These are phyloP conservation scores for Hanleya hanleyi DNA, from an alignment of 2,888 invertebrate genomes.

Conservation along the genomic window DNA sequence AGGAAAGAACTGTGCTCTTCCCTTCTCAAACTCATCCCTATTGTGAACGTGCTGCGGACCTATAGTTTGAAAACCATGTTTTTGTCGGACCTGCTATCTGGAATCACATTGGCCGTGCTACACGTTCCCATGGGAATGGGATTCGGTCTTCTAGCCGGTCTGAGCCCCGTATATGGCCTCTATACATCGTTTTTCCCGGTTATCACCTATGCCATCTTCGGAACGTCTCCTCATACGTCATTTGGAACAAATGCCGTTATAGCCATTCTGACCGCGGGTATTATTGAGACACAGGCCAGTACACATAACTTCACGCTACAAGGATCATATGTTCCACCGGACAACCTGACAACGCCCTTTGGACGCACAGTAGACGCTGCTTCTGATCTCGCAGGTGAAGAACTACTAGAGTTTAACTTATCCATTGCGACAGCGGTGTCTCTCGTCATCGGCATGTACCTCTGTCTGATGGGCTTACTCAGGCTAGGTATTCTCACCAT, in stretches of 20 bases:
- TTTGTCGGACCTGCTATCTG: constrained; percentile 41
- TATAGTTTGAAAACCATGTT: constrained; percentile 35
- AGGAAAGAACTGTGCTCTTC: neutral
- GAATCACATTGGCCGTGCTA: constrained; percentile 44
- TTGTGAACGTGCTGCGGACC: constrained; percentile 9
- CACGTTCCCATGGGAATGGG: constrained; percentile 47
- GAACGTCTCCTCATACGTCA: constrained; percentile 3
- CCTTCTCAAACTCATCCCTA: neutral
- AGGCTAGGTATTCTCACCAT: constrained; percentile 53
- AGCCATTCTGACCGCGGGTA: neutral
- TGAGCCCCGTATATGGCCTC: constrained; percentile 10
- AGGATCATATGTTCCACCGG: neutral
- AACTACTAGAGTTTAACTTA: neutral
- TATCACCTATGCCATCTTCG: constrained; percentile 16
- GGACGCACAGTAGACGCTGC: neutral
- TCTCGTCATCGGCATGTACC: constrained; percentile 40
- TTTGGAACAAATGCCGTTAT: constrained; percentile 5
- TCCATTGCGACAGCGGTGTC: neutral
- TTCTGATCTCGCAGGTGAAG: neutral
- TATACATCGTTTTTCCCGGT: constrained; percentile 12
- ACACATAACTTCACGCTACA: neutral
- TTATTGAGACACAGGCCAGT: constrained; percentile 17
- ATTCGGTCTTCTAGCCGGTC: constrained; percentile 18
- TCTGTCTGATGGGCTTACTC: constrained; percentile 45
- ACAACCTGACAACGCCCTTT: too few species aligned